Conservation (phyloP, 2,888 invertebrate genomes). For the Heliothis peltigera region DNA sequence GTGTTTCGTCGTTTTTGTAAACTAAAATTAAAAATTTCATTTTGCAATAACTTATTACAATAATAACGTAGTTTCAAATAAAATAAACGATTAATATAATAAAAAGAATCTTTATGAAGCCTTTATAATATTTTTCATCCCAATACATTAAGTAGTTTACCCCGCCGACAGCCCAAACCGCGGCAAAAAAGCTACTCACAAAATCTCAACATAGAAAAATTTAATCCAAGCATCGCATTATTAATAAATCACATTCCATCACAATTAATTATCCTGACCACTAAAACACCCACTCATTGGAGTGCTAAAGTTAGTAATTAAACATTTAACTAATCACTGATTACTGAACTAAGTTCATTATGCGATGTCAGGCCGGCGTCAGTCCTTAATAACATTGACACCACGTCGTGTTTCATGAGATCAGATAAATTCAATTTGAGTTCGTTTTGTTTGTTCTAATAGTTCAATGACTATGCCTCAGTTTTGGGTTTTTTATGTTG, state of each 20-base stretch:
- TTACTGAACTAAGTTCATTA: conserved; percentile 46
- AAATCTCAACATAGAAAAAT: not conserved
- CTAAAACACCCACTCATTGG: conserved; percentile 16
- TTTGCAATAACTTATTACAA: too few species aligned
- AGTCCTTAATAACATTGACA: conserved; percentile 8
- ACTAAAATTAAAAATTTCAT: too few species aligned
- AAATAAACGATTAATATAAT: too few species aligned
- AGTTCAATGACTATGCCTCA: not conserved
- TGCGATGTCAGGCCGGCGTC: conserved; percentile 43
- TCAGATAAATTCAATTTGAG: not conserved
- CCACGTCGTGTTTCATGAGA: not conserved
- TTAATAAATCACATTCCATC: not conserved
- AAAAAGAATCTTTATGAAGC: too few species aligned
- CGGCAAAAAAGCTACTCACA: too few species aligned
- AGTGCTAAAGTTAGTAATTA: conserved; percentile 30
- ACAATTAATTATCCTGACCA: conserved; percentile 31
- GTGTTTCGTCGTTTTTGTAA: too few species aligned
- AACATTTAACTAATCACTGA: conserved; percentile 50
- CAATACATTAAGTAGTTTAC: too few species aligned
- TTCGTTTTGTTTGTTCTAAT: not conserved
- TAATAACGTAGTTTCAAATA: too few species aligned
- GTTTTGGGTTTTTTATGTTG: not conserved
- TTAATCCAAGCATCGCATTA: not conserved
- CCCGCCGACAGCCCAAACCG: too few species aligned
- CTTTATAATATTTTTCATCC: too few species aligned